phyloP scores from a whole-genome alignment of 2,797 vertebrate genomes.

The Sphaeramia orbicularis region DNA sequence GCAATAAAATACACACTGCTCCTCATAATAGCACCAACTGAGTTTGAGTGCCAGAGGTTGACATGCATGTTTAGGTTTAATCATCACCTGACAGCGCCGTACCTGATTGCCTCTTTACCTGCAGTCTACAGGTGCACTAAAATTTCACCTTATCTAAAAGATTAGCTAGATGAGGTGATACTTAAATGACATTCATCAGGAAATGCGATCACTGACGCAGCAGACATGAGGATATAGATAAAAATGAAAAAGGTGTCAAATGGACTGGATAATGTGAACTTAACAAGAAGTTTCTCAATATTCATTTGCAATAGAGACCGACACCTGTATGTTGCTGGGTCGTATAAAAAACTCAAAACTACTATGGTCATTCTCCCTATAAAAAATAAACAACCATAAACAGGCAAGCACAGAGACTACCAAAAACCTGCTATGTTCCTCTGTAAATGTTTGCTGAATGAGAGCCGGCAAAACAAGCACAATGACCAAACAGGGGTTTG shows the following conservation, averaged over 20 bases:
- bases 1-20: conserved; percentile 15
- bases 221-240: conserved; percentile 27
- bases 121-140: conserved; percentile 3
- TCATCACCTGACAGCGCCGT: conserved; percentile 26
- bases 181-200: conserved; percentile 26
- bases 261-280: conserved; percentile 1
- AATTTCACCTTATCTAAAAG: conserved; percentile 30
- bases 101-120: conserved; percentile 12
- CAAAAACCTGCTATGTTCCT: conserved; percentile 26
- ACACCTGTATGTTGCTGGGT: background rate
- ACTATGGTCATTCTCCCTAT: background rate
- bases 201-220: conserved; percentile 37
- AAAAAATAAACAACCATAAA: conserved; percentile 28
- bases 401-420: conserved; percentile 28
- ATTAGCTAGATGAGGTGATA: conserved; percentile 33
- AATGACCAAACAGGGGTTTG: conserved; percentile 53
- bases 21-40: conserved; percentile 10
- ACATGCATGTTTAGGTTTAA: conserved; percentile 23
- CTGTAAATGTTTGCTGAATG: conserved; percentile 67
- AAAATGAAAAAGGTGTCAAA: conserved; percentile 14
- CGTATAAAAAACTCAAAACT: conserved; percentile 15
- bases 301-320: conserved; percentile 10
- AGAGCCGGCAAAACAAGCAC: conserved; percentile 52
- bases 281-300: background rate
- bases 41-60: conserved; percentile 3